Base-by-base conservation (phyloP, 2,113 vertebrate genomes). In the Poeciliopsis retropinna region DNA sequence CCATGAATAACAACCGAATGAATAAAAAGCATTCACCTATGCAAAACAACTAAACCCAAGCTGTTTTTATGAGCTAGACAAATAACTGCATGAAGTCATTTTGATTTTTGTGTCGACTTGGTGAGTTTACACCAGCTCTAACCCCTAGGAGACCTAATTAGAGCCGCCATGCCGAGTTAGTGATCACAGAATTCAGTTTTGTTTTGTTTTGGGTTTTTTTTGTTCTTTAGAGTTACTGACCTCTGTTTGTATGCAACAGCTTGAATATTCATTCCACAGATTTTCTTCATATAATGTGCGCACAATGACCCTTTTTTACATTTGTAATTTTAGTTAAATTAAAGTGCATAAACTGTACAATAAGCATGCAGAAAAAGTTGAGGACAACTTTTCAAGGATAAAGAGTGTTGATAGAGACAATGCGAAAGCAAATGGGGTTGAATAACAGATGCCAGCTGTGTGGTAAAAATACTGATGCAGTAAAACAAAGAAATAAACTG, bases 71-170 rank as follows among this genome's bases (percentile, higher is more conserved):
- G 76, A 80, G 62, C 67, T 72, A 15, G 66, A 27, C 71, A 81
- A 85, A 75, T 63, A 28, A 78, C 82, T 41, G 75, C 67, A 61
- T 78, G 67, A 83, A 81, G 70, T 32, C 74, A 37, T 77, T 57
- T 87, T 82, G 17, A 67, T 75, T 82, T 86, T 76, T 4, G 30
- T 84, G 47, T 87, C 74, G 77, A 80, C 67, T 31, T 57, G 63
- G 77, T 81, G 75, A 83, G 72, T 82, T 83, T 83, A 71, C 64
- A 69, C 31, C 75, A 81, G 78, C 83, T 88, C 81, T 88, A 86
- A 80, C 71, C 34, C 57, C 0, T 39, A 41, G 60, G 67, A 81
- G 72, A 68, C 79, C 85, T 87, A 90, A 88, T 88, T 79, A 78
- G 44, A 84, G 68, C 84, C 61, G 66, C 78, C 86, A 81, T 22